Evolutionary conservation across 2,113 vertebrate genomes (phyloP).

Genomic region (Pelecanoides urinatrix): DNA sequence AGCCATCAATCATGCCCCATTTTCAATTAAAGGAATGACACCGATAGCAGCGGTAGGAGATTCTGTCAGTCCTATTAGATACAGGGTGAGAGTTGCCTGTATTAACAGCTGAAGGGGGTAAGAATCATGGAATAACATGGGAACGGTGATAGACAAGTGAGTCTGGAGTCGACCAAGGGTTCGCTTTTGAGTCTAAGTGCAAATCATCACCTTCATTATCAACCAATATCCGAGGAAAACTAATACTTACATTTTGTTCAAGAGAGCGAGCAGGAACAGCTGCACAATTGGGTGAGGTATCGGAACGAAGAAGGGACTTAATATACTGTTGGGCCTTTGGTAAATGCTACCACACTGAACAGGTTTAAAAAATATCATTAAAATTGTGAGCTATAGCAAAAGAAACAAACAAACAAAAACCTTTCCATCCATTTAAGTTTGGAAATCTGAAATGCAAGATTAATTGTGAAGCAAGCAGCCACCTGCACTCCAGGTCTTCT

Average conservation of each 20-base stretch:
- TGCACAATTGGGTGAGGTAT: not conserved
- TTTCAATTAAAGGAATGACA: constrained; percentile 66
- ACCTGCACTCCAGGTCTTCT: constrained; percentile 76
- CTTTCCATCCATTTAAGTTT: constrained; percentile 34
- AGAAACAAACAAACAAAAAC: not conserved
- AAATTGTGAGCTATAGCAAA: not conserved
- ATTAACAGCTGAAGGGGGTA: constrained; percentile 44
- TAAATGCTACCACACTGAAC: not conserved
- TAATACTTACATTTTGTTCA: not conserved
- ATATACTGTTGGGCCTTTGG: not conserved
- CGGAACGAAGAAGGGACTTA: not conserved
- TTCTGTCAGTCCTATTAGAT: constrained; percentile 37
- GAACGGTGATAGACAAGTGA: constrained; percentile 53
- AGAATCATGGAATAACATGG: constrained; percentile 41
- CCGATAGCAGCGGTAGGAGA: constrained; percentile 20
- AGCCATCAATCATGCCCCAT: constrained; percentile 59
- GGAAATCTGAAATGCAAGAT: constrained; percentile 73
- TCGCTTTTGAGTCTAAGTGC: not conserved
- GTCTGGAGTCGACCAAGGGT: constrained; percentile 49
- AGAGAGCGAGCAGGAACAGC: not conserved
- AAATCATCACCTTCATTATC: not conserved
- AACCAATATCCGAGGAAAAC: not conserved
- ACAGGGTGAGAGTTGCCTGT: constrained; percentile 16
- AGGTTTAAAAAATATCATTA: not conserved
- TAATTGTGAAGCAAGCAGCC: constrained; percentile 75